Percentiles rank a stretch among this genome's conserved stretches.
phyloP scores from a whole-genome alignment of 1,140 invertebrate species.

The Caenorhabditis remanei region DNA sequence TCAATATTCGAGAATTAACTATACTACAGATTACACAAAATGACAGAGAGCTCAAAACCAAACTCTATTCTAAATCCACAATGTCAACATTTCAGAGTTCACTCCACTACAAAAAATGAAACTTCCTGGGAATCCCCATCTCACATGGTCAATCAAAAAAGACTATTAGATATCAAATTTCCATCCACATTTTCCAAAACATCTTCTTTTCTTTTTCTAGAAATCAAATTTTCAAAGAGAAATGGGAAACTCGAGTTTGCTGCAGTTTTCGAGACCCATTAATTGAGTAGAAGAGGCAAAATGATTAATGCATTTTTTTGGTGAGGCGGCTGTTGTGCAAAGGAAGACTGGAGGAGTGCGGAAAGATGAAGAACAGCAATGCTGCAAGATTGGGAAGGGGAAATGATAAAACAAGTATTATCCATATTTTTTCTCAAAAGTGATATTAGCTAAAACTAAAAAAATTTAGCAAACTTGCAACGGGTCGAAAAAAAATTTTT shows the following conservation, averaged over 20 bases:
- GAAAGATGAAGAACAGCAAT: no score
- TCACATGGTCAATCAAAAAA: constrained; percentile 18
- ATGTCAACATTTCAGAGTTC: background rate
- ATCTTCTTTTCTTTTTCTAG: background rate
- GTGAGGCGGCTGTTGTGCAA: constrained; percentile 8
- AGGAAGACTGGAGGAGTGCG: background rate
- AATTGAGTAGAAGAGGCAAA: constrained; percentile 29
- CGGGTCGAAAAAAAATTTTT: no score
- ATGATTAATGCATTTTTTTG: constrained; percentile 42
- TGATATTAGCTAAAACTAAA: no score
- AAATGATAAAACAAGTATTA: background rate
- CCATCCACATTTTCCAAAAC: background rate
- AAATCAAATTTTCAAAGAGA: no score
- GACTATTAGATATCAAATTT: background rate
- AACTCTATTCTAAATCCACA: background rate
- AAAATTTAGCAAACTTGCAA: no score
- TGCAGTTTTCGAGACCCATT: constrained; percentile 15
- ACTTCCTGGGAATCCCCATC: constrained; percentile 5
- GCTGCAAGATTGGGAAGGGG: background rate
- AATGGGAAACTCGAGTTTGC: constrained; percentile 6
- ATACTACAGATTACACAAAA: no score
- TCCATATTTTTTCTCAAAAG: no score
- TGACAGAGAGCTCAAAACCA: background rate
- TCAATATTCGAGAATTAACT: no score
- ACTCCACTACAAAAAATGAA: background rate